phyloP scores from a whole-genome alignment of 2,797 vertebrate genomes.

The Galaxias olidus region DNA sequence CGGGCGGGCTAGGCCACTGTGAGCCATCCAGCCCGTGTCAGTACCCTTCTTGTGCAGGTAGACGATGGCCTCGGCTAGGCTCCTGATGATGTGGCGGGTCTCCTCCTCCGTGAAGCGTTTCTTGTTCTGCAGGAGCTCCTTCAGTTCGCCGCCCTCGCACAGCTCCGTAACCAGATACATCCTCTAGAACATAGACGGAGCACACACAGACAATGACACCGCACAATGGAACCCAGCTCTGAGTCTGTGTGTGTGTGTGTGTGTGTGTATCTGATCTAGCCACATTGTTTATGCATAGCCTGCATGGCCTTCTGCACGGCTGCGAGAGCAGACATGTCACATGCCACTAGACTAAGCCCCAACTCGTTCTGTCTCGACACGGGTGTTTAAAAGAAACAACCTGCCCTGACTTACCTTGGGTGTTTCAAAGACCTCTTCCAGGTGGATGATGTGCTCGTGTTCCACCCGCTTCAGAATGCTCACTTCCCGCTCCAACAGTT shows the following conservation, averaged over 20 bases:
- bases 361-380: not conserved
- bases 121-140: slow-evolving; percentile 75
- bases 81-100: slow-evolving; percentile 79
- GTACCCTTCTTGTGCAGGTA: slow-evolving; percentile 85
- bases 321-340: too few species aligned
- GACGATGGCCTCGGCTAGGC: slow-evolving; percentile 76
- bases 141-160: slow-evolving; percentile 83
- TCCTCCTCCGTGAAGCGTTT: slow-evolving; percentile 82
- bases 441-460: slow-evolving; percentile 83
- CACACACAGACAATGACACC: slow-evolving; percentile 22
- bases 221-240: slow-evolving; percentile 17
- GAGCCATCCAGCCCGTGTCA: not conserved
- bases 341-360: too few species aligned
- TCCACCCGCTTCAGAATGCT: slow-evolving; percentile 83
- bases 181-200: slow-evolving; percentile 65
- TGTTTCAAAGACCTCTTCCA: slow-evolving; percentile 84
- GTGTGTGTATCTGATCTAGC: slow-evolving; percentile 26
- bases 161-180: slow-evolving; percentile 86
- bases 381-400: not conserved
- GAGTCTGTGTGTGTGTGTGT: too few species aligned
- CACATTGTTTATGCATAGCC: not conserved
- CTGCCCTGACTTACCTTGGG: slow-evolving; percentile 74
- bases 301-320: too few species aligned
- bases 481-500: slow-evolving; percentile 83
- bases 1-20: not conserved